Evolutionary conservation across 2,113 vertebrate species (phyloP).

Genomic region (Catharus minimus): DNA sequence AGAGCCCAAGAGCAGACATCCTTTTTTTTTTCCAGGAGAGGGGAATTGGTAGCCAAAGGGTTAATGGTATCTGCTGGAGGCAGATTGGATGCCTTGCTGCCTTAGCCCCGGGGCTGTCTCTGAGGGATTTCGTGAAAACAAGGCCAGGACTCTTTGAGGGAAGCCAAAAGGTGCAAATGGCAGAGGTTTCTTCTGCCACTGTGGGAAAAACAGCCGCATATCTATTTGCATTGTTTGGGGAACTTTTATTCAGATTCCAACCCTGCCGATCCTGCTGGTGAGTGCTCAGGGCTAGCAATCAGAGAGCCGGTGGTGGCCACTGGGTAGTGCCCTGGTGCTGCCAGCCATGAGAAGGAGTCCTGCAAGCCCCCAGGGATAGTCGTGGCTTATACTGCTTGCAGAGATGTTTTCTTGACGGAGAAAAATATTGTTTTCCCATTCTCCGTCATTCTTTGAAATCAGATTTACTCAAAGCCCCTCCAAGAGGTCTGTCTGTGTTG

Average conservation of each 20-base stretch:
- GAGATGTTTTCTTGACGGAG: neutral
- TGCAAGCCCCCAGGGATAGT: neutral
- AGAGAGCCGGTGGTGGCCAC: neutral
- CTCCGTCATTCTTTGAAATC: neutral
- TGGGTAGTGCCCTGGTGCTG: neutral
- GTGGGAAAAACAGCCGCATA: neutral
- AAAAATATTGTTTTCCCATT: neutral
- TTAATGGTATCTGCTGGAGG: neutral
- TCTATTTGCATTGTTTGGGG: neutral
- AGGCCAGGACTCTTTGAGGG: slow-evolving; percentile 3
- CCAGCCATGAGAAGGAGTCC: neutral
- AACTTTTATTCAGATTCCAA: neutral
- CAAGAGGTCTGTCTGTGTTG: neutral
- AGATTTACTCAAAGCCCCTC: neutral
- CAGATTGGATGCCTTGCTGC: neutral
- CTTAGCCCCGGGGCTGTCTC: neutral
- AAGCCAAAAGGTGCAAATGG: neutral
- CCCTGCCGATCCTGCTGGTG: neutral
- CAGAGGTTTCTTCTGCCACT: neutral
- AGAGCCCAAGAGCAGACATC: neutral
- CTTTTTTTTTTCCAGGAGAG: neutral
- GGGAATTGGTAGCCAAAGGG: neutral
- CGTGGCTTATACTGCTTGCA: neutral
- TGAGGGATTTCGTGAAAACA: slow-evolving; percentile 13
- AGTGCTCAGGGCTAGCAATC: neutral